Conservation (phyloP, 2,888 invertebrate genomes). For the Aricia artaxerxes region DNA sequence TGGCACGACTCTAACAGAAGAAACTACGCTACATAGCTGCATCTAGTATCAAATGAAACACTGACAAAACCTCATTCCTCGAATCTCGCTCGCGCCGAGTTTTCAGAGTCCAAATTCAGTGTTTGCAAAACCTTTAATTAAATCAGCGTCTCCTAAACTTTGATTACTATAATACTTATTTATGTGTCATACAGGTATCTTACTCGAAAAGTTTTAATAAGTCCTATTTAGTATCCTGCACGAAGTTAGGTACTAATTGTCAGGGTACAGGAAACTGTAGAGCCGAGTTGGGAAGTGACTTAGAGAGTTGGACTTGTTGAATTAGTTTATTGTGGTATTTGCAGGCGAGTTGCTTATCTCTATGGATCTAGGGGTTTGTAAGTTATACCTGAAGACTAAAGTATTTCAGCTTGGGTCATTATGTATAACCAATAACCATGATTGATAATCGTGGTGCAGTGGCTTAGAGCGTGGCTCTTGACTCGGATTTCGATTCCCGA, state of each 20-base stretch:
- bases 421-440: too few relatives aligned
- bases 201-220: neutral
- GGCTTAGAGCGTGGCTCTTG: too few relatives aligned
- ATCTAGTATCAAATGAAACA: too few relatives aligned
- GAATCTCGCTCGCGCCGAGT: too few relatives aligned
- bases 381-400: neutral
- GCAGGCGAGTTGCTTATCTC: neutral
- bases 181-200: neutral
- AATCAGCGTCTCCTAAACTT: neutral
- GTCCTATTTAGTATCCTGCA: neutral
- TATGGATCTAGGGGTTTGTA: neutral
- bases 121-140: too few relatives aligned
- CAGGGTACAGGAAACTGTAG: neutral
- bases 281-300: neutral
- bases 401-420: too few relatives aligned
- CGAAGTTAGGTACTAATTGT: constrained; percentile 4
- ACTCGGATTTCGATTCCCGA: too few relatives aligned
- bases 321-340: constrained; percentile 1
- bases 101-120: neutral
- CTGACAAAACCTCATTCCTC: too few relatives aligned
- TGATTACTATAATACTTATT: neutral
- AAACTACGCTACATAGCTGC: too few relatives aligned
- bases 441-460: too few relatives aligned
- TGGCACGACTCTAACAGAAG: too few relatives aligned
- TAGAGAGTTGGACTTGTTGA: constrained; percentile 1